Evolutionary conservation across 2,888 invertebrate species (phyloP).

Genomic region (Drosophila leonis): DNA sequence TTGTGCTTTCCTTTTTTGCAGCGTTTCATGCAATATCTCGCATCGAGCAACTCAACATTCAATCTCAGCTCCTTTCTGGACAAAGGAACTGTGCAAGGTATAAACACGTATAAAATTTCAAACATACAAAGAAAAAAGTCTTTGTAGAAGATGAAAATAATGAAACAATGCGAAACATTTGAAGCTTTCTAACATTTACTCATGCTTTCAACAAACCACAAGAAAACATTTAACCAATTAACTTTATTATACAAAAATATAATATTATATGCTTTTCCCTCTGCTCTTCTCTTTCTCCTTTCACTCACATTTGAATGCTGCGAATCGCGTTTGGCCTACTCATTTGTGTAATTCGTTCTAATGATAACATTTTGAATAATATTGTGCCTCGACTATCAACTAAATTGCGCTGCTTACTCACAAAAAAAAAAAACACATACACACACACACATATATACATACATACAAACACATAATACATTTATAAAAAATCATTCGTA

Average conservation of each 20-base stretch:
- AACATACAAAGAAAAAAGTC: neutral
- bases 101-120: slow-evolving; percentile 63
- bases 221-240: slow-evolving; percentile 8
- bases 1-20: slow-evolving; percentile 87
- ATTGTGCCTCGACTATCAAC: slow-evolving; percentile 32
- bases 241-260: slow-evolving; percentile 12
- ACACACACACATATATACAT: slow-evolving; percentile 24
- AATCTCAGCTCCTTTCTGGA: slow-evolving; percentile 99
- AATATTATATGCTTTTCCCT: slow-evolving; percentile 40
- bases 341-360: slow-evolving; percentile 62
- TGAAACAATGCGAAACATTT: slow-evolving; percentile 26
- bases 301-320: slow-evolving; percentile 62
- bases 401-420: slow-evolving; percentile 57
- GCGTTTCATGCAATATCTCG: slow-evolving; percentile 99
- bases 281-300: slow-evolving; percentile 56
- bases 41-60: slow-evolving; percentile 99
- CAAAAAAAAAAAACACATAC: slow-evolving; percentile 29
- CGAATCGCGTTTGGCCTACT: slow-evolving; percentile 68
- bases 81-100: slow-evolving; percentile 99
- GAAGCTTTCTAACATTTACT: slow-evolving; percentile 54
- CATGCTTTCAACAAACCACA: slow-evolving; percentile 21
- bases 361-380: slow-evolving; percentile 53
- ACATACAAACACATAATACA: slow-evolving; percentile 25
- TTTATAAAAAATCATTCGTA: slow-evolving; percentile 26
- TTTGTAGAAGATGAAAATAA: slow-evolving; percentile 2